Evolutionary conservation across 2,797 vertebrate species (phyloP).

Genomic region (Pempheris klunzingeri): DNA sequence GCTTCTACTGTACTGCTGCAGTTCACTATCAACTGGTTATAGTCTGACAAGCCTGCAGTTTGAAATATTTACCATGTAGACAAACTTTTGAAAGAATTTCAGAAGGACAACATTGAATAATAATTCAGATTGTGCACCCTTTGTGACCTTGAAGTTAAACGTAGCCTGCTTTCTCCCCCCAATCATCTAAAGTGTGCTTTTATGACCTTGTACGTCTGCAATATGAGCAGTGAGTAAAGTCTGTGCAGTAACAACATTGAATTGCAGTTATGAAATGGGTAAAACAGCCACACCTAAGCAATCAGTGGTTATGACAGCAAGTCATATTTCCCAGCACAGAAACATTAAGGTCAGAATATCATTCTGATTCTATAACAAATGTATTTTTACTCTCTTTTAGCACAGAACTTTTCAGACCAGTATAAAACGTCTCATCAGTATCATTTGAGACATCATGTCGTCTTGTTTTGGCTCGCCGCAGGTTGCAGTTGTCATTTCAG

Average conservation of each 20-base stretch:
- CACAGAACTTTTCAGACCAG: background rate
- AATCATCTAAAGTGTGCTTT: background rate
- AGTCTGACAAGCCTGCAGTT: background rate
- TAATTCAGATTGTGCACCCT: background rate
- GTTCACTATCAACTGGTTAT: background rate
- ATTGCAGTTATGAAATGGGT: conserved; percentile 36
- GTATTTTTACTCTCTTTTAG: background rate
- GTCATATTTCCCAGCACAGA: conserved; percentile 12
- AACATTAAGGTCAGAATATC: background rate
- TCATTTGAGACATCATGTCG: rapidly evolving
- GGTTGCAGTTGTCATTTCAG: background rate
- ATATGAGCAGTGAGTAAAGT: background rate
- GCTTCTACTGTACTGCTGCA: background rate
- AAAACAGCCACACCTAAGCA: conserved; percentile 36
- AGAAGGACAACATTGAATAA: background rate
- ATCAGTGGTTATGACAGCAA: background rate
- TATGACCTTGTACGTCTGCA: background rate
- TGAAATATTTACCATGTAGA: background rate
- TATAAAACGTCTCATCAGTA: background rate
- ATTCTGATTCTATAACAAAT: background rate
- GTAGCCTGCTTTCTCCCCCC: rapidly evolving
- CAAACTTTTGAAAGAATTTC: conserved; percentile 1
- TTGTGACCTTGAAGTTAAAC: conserved; percentile 3
- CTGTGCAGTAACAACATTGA: conserved; percentile 9
- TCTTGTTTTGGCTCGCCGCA: conserved; percentile 26